Percentiles rank a stretch among this genome's conserved stretches.
Evolutionary conservation across 2,888 invertebrate genomes (phyloP).

Genomic region (Oxystoma pomonae): DNA sequence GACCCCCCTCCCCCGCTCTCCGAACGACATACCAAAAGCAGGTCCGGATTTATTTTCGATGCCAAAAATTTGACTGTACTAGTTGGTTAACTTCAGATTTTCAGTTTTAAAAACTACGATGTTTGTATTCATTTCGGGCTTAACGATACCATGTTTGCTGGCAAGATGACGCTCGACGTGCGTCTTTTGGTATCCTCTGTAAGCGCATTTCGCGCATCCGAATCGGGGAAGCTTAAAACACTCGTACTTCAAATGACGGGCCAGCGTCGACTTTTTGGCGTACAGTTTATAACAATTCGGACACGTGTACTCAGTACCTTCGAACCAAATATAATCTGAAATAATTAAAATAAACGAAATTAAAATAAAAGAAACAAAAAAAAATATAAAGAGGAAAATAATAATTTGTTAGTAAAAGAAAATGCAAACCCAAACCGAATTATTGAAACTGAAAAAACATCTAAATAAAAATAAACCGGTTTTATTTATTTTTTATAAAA

Average conservation of each 20-base stretch:
- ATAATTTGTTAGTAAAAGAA: not conserved
- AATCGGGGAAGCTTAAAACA: conserved; percentile 40
- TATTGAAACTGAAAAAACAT: too few relatives aligned
- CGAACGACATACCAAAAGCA: too few relatives aligned
- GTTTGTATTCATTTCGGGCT: conserved; percentile 31
- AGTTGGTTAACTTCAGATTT: too few relatives aligned
- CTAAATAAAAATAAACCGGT: too few relatives aligned
- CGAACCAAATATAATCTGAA: conserved; percentile 26
- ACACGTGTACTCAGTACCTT: conserved; percentile 29
- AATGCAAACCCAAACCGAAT: not conserved
- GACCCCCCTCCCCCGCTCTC: too few relatives aligned
- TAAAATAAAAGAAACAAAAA: conserved; percentile 6
- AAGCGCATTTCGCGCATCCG: conserved; percentile 37
- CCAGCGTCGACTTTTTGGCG: conserved; percentile 32
- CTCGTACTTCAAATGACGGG: conserved; percentile 39
- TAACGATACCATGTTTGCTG: conserved; percentile 36
- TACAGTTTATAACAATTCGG: conserved; percentile 32
- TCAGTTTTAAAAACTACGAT: conserved; percentile 28
- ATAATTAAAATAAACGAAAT: conserved; percentile 16
- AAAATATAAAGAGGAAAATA: not conserved
- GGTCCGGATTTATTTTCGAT: too few relatives aligned
- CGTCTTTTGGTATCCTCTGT: conserved; percentile 38
- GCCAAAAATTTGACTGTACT: too few relatives aligned
- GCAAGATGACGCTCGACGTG: conserved; percentile 39
- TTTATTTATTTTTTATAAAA: too few relatives aligned